Percentiles rank a stretch among this genome's conserved stretches.
Evolutionary conservation across 1,140 invertebrate species (phyloP).

Genomic region (Antheraea mylitta): DNA sequence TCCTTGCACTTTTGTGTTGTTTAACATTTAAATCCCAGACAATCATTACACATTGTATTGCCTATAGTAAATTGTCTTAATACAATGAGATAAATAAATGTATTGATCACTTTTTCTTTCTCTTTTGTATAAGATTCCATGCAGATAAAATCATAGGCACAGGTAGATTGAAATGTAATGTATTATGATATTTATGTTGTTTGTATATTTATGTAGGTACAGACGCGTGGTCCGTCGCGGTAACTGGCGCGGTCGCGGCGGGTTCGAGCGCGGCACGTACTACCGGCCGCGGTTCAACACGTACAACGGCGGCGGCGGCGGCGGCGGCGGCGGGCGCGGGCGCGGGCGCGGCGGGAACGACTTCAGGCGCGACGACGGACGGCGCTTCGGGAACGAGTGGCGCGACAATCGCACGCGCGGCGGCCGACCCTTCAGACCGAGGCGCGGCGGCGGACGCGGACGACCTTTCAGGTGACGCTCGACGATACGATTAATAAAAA

Average conservation of each 20-base stretch:
- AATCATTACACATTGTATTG: too few species aligned
- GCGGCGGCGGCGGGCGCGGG: constrained; percentile 51
- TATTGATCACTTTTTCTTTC: too few species aligned
- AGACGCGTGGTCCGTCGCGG: constrained; percentile 70
- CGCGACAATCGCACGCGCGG: constrained; percentile 66
- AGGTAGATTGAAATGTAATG: too few species aligned
- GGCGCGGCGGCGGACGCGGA: constrained; percentile 64
- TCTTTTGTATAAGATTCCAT: too few species aligned
- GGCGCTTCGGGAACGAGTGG: constrained; percentile 69
- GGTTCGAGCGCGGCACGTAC: constrained; percentile 86
- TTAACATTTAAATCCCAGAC: too few species aligned
- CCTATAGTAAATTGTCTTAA: too few species aligned
- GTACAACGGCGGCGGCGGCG: constrained; percentile 78
- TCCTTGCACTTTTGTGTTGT: too few species aligned
- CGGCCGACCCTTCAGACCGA: constrained; percentile 59
- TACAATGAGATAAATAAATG: too few species aligned
- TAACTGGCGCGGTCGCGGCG: constrained; percentile 78
- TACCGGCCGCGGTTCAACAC: constrained; percentile 87
- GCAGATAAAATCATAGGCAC: too few species aligned
- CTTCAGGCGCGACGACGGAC: constrained; percentile 79
- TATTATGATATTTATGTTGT: too few species aligned
- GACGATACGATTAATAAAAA: too few species aligned
- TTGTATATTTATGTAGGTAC: constrained; percentile 34
- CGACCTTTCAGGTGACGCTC: constrained; percentile 66
- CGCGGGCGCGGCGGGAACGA: constrained; percentile 79